Evolutionary conservation across 2,113 vertebrate species (phyloP), one percentile per base, ranked within the genome.

Genomic region (Sylvicapra grimmia): DNA sequence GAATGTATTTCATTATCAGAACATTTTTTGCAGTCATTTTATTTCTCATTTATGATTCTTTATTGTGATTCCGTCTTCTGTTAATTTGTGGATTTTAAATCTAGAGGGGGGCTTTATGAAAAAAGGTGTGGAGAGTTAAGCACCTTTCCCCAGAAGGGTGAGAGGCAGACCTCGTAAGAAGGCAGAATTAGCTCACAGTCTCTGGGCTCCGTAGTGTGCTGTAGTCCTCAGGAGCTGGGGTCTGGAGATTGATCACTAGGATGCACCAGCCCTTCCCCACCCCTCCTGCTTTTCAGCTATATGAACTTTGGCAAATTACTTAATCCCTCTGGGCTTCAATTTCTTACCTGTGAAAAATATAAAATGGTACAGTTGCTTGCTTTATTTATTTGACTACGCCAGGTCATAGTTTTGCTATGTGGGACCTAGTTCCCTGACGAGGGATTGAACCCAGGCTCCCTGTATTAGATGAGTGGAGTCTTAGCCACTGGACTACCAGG

Each of bases 21-120:
- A 80, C 3, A 14, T 27, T 82, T 85, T 96, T 92, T 75, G n/a
- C 4, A 82, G 29, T 95, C 61, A n/a, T 83, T 95, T 54, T 91
- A 77, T 51, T 89, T 98, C 29, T 85, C 53, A 90, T 93, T 88
- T 79, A 33, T 84, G 53, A 63, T 80, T 95, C 61, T 96, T 91
- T 96, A 12, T 58, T 95, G 7, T 96, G 96, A 33, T 95, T 33
- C 21, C 1, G 10, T 61, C 85, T 79, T 44, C 44, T 40, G 21
- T 83, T 96, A 75, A 33, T 96, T 89, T 93, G 75, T 92, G 36
- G 33, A 72, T 72, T 92, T 61, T 72, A 77, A 4, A 44, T 88
- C 31, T 94, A 80, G 31, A 65, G 53, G 77, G 23, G 59, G 31
- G 10, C 31, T 29, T 95, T 44, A 53, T n/a, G n/a, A 36, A 68